phyloP scores from a whole-genome alignment of 2,888 invertebrate genomes.

The Pseudanteris insignis region DNA sequence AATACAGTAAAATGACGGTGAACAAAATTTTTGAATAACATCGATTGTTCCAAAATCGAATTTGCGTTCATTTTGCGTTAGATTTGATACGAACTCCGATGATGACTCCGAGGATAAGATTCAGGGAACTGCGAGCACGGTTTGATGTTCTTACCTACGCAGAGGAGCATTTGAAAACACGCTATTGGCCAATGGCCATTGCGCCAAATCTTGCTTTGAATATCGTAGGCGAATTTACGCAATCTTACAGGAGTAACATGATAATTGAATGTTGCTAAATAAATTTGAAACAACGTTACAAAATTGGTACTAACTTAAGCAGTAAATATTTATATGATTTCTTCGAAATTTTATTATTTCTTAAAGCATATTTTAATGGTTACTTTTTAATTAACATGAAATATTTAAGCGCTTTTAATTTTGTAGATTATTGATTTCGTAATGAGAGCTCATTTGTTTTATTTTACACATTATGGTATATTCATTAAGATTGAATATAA shows the following conservation, averaged over 20 bases:
- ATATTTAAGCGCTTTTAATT: too few species aligned
- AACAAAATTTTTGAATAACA: conserved; percentile 26
- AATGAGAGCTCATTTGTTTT: too few species aligned
- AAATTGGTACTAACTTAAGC: too few species aligned
- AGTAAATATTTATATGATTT: too few species aligned
- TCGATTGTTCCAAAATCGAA: conserved; percentile 13
- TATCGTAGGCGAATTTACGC: conserved; percentile 15
- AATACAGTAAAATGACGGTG: too few species aligned
- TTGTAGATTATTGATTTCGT: too few species aligned
- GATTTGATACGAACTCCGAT: conserved; percentile 9
- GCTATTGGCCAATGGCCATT: conserved; percentile 20
- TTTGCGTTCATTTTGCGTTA: conserved; percentile 10
- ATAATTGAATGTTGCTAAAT: conserved; percentile 12
- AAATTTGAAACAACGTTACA: neutral
- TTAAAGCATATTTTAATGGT: too few species aligned
- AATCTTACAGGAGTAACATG: neutral
- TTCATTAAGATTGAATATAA: too few species aligned
- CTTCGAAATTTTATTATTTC: too few species aligned
- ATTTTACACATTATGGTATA: too few species aligned
- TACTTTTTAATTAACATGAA: too few species aligned
- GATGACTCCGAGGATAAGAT: conserved; percentile 14
- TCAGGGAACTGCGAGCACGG: conserved; percentile 1
- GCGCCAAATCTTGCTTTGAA: conserved; percentile 6
- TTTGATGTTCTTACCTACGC: conserved; percentile 7
- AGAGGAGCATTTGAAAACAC: conserved; percentile 9